Conservation (phyloP, 2,113 vertebrate genomes). For the Poicephalus gulielmi region DNA sequence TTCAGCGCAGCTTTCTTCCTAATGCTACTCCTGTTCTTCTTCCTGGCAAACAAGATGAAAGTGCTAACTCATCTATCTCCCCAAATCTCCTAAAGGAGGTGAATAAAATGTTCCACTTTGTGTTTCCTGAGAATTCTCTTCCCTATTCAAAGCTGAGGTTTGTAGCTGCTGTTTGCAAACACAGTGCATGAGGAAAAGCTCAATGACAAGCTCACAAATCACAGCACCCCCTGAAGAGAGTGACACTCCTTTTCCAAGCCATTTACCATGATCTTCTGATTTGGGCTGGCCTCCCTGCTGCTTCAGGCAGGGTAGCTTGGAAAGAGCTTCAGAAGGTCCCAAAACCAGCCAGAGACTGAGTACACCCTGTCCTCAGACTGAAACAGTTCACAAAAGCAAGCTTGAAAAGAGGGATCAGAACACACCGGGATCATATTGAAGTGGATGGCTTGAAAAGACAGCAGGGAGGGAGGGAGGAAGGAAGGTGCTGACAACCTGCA, state of each 20-base stretch:
- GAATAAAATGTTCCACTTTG: neutral
- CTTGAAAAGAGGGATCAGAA: neutral
- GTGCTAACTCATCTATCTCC: neutral
- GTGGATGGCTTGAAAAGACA: neutral
- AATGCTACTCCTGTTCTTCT: neutral
- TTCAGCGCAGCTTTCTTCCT: neutral
- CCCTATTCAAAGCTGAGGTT: neutral
- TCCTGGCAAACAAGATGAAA: neutral
- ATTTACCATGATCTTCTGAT: neutral
- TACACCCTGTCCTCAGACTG: neutral
- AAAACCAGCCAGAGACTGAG: neutral
- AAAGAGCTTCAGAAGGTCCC: neutral
- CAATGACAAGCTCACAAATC: neutral
- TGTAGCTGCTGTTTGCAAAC: neutral
- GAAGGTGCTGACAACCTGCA: neutral
- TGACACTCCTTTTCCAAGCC: neutral
- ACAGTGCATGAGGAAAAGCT: neutral
- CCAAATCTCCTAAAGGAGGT: neutral
- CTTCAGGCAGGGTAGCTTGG: neutral
- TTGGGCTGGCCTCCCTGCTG: accelerated
- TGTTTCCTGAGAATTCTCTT: neutral
- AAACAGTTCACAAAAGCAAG: neutral
- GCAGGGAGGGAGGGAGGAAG: neutral
- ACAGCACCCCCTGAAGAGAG: neutral
- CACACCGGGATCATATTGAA: accelerated